Evolutionary conservation across 2,797 vertebrate genomes (phyloP), one percentile per base, ranked within the genome.

Genomic region (Sebastes iracundus): DNA sequence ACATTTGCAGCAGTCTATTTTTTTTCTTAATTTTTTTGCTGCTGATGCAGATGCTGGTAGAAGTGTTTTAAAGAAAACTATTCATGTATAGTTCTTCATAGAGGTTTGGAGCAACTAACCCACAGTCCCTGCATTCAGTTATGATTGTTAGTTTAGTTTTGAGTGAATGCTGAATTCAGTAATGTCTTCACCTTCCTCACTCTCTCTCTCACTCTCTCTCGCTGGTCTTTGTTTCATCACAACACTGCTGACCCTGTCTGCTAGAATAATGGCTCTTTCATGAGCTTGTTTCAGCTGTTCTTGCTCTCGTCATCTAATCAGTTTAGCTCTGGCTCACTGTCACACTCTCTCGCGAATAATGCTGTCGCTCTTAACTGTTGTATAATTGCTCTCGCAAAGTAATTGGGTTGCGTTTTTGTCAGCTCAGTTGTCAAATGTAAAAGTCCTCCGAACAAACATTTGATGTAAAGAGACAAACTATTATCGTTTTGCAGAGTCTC

Each of bases 241-340:
- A 87, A 85, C 86, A 87, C 81, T 81, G 75, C 81, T 49, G 83
- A 86, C 81, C 84, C 68, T 79, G 85, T 91, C 75, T 72, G 11
- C 42, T 65, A 6, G 62, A 91, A 91, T 84, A 91, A 92, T 88
- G 83, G 81, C 75, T 83, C 84, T 90, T 93, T 92, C 88, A 88
- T 86, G 32, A 78, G 79, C 68, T 73, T 75, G 67, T 74, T 73
- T 69, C 63, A 75, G 61, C 77, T 74, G 55, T 18, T 77, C 79
- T 87, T 71, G 72, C 72, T 67, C 72, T 79, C 64, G 55, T 27
- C 68, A 74, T 81, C 65, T 66, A 72, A 85, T 83, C 75, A 66
- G 70, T 78, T 65, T 10, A 16, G 72, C 70, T 38, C 77, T 77
- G 79, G 82, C 76, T 75, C 49, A 4, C 30, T 33, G 84, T 82